These are phyloP conservation scores for Cryptotis parvus DNA, from an alignment of 2,113 vertebrate genomes.

Conservation along the genomic window DNA sequence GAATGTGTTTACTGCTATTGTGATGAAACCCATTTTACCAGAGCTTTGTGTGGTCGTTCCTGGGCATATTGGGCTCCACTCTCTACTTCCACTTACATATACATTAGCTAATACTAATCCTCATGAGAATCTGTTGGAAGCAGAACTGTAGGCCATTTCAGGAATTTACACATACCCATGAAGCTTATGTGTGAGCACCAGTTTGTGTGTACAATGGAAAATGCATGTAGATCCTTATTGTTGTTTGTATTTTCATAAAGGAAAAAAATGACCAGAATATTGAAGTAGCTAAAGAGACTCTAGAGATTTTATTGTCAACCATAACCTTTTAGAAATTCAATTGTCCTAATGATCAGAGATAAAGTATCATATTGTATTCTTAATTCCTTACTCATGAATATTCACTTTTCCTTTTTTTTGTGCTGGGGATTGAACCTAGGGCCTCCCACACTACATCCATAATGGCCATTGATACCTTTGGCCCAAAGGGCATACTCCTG, in stretches of 20 bases:
- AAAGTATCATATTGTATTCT: neutral
- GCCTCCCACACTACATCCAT: no score
- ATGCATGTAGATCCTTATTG: neutral
- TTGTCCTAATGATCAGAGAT: slow-evolving; percentile 1
- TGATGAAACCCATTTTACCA: neutral
- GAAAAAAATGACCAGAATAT: slow-evolving; percentile 23
- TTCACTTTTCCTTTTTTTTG: neutral
- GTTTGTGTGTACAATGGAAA: neutral
- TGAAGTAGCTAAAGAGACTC: slow-evolving; percentile 37
- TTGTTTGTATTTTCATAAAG: neutral
- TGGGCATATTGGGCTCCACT: neutral
- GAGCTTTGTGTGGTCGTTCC: neutral
- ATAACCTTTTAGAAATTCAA: slow-evolving; percentile 34
- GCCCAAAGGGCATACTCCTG: neutral
- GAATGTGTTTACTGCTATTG: neutral
- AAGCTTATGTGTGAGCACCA: neutral
- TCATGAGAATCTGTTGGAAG: slow-evolving; percentile 35
- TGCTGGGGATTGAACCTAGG: no score
- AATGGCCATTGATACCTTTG: neutral
- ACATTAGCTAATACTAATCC: slow-evolving; percentile 1
- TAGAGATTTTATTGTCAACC: neutral
- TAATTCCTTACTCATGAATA: neutral
- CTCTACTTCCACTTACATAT: neutral
- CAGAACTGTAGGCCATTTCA: neutral
- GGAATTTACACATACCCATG: neutral